These are phyloP conservation scores for Callopanchax toddi DNA, from an alignment of 2,113 vertebrate species.

Conservation along the genomic window DNA sequence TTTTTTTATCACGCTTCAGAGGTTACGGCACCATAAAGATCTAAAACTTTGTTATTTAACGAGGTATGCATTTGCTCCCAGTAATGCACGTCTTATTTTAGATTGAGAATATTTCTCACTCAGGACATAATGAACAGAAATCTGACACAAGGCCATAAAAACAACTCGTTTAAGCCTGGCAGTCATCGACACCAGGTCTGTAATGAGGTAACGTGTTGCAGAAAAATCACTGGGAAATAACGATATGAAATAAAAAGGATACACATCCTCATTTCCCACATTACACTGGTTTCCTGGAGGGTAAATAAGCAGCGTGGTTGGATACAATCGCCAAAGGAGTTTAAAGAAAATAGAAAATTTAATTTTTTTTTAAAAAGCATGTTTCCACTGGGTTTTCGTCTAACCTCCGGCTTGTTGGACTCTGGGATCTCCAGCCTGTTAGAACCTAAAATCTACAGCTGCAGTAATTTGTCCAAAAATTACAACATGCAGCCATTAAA, in stretches of 20 bases:
- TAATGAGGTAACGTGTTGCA: slow-evolving; percentile 30
- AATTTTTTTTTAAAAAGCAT: not conserved
- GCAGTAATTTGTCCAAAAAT: not conserved
- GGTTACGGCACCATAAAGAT: too few relatives aligned
- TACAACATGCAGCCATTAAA: too few relatives aligned
- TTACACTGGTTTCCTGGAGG: not conserved
- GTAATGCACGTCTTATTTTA: too few relatives aligned
- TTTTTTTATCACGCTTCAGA: too few relatives aligned
- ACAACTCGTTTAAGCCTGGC: slow-evolving; percentile 16
- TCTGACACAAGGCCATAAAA: slow-evolving; percentile 46
- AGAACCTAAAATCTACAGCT: not conserved
- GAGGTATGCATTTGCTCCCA: too few relatives aligned
- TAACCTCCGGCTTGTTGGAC: slow-evolving; percentile 8
- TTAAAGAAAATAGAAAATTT: too few relatives aligned
- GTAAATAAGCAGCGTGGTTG: not conserved
- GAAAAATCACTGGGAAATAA: slow-evolving; percentile 3
- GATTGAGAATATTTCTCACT: slow-evolving; percentile 19
- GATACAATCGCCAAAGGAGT: not conserved
- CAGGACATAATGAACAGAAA: slow-evolving; percentile 37
- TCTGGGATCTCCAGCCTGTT: slow-evolving; percentile 9
- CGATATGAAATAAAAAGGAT: slow-evolving; percentile 23
- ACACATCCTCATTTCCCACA: not conserved
- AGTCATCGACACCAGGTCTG: not conserved
- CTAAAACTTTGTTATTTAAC: too few relatives aligned
- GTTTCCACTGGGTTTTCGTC: not conserved